Evolutionary conservation across 2,797 vertebrate species (phyloP).

Genomic region (Lophius americanus): DNA sequence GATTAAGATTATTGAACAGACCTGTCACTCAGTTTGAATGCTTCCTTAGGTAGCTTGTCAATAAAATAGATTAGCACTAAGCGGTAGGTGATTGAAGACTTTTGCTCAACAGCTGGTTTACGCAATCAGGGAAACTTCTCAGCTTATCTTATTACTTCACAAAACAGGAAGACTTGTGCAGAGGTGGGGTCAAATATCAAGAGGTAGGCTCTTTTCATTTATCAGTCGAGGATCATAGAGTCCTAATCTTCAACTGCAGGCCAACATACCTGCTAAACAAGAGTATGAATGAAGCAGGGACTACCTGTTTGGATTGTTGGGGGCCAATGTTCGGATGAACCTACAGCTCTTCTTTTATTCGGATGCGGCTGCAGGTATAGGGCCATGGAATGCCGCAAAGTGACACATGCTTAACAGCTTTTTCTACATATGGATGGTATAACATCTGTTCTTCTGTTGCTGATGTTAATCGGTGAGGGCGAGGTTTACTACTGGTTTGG

Average conservation of each 20-base stretch:
- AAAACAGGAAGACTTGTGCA: constrained; percentile 38
- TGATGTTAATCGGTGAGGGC: constrained; percentile 1
- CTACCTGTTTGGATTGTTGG: background rate
- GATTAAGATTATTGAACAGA: constrained; percentile 26
- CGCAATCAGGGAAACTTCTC: constrained; percentile 39
- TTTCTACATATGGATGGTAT: background rate
- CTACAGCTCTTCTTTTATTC: constrained; percentile 10
- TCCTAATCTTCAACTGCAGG: constrained; percentile 63
- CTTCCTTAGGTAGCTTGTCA: constrained; percentile 11
- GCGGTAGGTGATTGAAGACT: constrained; percentile 13
- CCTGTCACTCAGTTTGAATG: background rate
- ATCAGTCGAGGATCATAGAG: constrained; percentile 67
- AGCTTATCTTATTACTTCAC: constrained; percentile 58
- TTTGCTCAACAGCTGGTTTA: constrained; percentile 33
- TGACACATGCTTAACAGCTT: background rate
- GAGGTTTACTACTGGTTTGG: background rate
- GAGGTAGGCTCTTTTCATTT: constrained; percentile 35
- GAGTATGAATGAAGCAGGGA: constrained; percentile 37
- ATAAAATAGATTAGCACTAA: constrained; percentile 28
- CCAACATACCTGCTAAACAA: constrained; percentile 46
- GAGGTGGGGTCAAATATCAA: constrained; percentile 51
- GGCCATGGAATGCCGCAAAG: background rate
- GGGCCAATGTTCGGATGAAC: constrained; percentile 10
- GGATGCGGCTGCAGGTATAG: background rate
- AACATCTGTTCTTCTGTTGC: constrained; percentile 5